These are phyloP conservation scores for Neopelma chrysocephalum DNA, from an alignment of 2,797 vertebrate species.

Conservation along the genomic window DNA sequence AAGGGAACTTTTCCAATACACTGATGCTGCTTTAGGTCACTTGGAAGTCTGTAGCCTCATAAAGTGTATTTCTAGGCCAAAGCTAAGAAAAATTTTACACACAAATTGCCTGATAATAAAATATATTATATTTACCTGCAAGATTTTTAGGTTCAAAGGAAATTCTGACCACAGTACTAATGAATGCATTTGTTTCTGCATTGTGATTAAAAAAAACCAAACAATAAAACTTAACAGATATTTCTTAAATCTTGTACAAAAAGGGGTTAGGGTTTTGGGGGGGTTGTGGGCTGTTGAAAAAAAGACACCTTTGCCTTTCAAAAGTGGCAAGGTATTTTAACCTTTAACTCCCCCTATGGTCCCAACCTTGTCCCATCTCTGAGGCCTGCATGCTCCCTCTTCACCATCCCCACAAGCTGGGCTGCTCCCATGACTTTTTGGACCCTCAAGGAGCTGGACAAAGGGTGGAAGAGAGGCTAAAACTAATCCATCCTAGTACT, in stretches of 20 bases:
- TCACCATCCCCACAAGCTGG: not conserved
- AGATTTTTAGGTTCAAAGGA: not conserved
- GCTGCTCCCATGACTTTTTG: not conserved
- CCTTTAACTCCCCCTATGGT: too few relatives aligned
- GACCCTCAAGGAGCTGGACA: accelerated
- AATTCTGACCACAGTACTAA: not conserved
- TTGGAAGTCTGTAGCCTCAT: not conserved
- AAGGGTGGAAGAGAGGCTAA: not conserved
- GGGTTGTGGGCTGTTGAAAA: not conserved
- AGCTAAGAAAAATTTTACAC: not conserved
- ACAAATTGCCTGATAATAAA: not conserved
- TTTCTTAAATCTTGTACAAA: not conserved
- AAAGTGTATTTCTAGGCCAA: not conserved
- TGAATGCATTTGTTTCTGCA: not conserved
- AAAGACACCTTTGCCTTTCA: not conserved
- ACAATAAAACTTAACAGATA: not conserved
- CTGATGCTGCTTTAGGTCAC: not conserved
- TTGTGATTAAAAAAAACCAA: not conserved
- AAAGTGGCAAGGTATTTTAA: not conserved
- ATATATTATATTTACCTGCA: not conserved
- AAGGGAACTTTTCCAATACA: not conserved
- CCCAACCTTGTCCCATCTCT: not conserved
- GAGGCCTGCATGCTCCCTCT: not conserved
- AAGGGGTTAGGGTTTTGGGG: accelerated
- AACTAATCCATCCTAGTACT: not conserved